Base-by-base conservation (phyloP, 2,797 vertebrate genomes). In the Florisuga fusca region DNA sequence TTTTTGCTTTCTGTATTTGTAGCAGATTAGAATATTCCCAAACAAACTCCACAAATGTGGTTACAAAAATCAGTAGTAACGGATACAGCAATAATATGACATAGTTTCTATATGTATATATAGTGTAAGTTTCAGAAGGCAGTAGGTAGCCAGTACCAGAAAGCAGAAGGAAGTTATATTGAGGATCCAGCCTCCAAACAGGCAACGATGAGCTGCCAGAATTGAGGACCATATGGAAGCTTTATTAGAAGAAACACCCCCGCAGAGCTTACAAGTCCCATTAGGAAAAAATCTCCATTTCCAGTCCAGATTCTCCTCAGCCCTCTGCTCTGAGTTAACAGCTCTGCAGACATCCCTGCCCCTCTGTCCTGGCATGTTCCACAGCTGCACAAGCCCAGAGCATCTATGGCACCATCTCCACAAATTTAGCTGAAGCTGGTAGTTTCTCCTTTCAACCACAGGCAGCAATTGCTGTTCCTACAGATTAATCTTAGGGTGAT, bases 171-270 rank as follows among this genome's bases (percentile, higher is more conserved):
- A 96, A 90, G 80, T 94, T 87, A 68, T 88, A 76, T 84, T 79
- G 83, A 96, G 54, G 84, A 96, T 88, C 74, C 57, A 94, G 63
- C 78, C 87, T 93, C 89, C 95, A 94, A 94, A 96, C 26, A 91
- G 63, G 74, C 91, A 77, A 87, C 91, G 93, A 96, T 20, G 83
- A 94, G 73, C 84, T 95, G 94, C 94, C 94, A 96, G 80, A 76
- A 96, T 57, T 79, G 91, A 93, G 41, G 87, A 96, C 91, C 95
- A 96, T 96, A 97, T 96, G 95, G 95, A 94, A 94, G 94, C 80
- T 93, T 96, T 95, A 95, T 96, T 95, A 93, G 95, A 95, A 96
- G 95, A 95, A 95, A 90, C 74, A 94, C 85, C 83, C 95, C 95
- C 91, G 33, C 94, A 94, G 94, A 92, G 90, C 72, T 93, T 95